Base-by-base conservation (phyloP, 64 coral and sea anemone genomes). In the Stichodactyla helianthus region DNA sequence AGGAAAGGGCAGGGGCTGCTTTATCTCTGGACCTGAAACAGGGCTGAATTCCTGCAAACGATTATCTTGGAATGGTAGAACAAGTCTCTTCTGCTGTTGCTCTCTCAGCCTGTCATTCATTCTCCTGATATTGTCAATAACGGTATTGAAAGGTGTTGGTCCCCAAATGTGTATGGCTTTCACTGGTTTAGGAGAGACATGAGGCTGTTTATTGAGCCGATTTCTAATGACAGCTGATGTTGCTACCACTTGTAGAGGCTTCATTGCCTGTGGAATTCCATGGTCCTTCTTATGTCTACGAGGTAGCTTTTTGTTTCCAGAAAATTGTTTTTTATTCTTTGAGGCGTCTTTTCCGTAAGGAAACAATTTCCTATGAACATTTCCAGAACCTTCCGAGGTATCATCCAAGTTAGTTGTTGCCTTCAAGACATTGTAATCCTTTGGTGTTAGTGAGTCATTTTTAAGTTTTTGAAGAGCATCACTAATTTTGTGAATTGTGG, bases 91-190 rank as follows among this genome's bases (percentile, higher is more conserved):
- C 6, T 85, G 78, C n/a, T 81, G 12, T 87, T 92, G 83, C 12
- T 89, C 83, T 44, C 82, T 84, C 6, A 97, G 71, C 17, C 86
- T 90, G 0, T 81, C 74, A 79, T 93, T 92, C 82, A 97, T 59
- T 62, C 57, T 87, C 65, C 16, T 52, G 15, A 95, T 78, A 55
- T 92, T 95, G 58, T 84, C 51, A 12, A 95, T 1, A 22, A 95
- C 91, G 16, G 91, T 92, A 14, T 92, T 95, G 53, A 89, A 95
- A 0, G 93, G 93, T 51, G 93, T 95, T 3, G 90, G 63, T 35
- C 93, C 93, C 93, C 93, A 95, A 27, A 95, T 83, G 71, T 95
- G 93, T 83, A 95, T 92, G 14, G 93, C 93, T 35, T 95, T 95
- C n/a, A 95, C 76, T 57, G 93, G 87, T 63, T 63, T 63, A 11